Evolutionary conservation across 1,140 invertebrate species (phyloP), one percentile per base, ranked within the genome.

Genomic region (Drusus annulatus): DNA sequence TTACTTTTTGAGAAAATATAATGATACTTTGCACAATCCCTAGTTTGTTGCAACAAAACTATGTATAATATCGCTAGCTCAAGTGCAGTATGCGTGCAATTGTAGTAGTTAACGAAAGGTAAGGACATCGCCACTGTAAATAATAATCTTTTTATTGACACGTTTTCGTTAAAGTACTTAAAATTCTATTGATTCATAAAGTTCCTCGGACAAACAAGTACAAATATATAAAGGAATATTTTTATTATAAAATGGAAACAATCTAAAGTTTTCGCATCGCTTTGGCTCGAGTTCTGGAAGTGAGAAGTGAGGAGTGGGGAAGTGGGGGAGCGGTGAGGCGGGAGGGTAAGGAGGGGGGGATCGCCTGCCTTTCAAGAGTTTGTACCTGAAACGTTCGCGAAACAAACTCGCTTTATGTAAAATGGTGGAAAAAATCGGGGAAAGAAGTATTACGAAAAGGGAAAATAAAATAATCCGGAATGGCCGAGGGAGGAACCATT

Each of bases 191-290:
- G 36, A 45, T 45, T 13, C 13, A 45, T 45, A 45, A 45, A 45
- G 36, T 45, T 45, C 13, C 36, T 45, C 36, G 36, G 36, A 45
- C 36, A 45, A 36, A 45, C 36, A 45, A 45, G 36, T 65, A 25
- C 16, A 65, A 65, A 65, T 21, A 65, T 21, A 65, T 31, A 63
- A 65, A 3, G 62, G 28, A 31, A 31, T 65, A 65, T 65, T 65
- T 77, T 76, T 81, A 81, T 77, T 58, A 73, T 81, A 71, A 69
- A 81, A 81, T 62, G 31, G 51, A 77, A 77, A 77, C 51, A 76
- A 81, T 73, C 54, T 56, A 81, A 81, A 81, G 36, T 76, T 81
- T 81, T 50, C 51, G 23, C 23, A 58, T 21, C 45, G 45, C 71
- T 74, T 52, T 25, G 50, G 16, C 3, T 60, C 21, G n/a, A 65